Conservation (phyloP, 1,140 invertebrate species). For the Drosophila nannoptera region DNA sequence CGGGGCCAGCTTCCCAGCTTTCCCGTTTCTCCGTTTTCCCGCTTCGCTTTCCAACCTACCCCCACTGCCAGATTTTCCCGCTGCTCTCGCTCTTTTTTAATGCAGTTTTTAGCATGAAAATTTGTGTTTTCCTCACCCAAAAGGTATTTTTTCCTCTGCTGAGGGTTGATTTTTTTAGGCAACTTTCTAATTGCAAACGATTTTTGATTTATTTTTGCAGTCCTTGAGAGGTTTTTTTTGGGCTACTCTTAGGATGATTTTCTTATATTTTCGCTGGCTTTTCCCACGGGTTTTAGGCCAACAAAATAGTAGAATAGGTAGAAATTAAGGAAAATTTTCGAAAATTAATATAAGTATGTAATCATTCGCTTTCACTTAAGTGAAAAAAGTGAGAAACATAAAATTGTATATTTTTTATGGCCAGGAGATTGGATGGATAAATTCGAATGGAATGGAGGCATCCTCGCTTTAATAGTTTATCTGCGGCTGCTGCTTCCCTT, state of each 20-base stretch:
- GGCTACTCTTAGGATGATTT: conserved; percentile 24
- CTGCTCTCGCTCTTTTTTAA: conserved; percentile 50
- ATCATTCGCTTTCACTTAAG: too few relatives aligned
- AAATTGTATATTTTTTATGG: too few relatives aligned
- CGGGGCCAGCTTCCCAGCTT: conserved; percentile 26
- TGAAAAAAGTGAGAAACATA: too few relatives aligned
- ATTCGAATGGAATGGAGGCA: too few relatives aligned
- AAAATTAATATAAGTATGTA: not conserved
- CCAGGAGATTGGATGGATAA: too few relatives aligned
- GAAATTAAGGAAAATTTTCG: conserved; percentile 37
- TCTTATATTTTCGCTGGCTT: conserved; percentile 24
- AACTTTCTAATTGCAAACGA: conserved; percentile 64
- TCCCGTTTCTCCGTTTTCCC: conserved; percentile 13
- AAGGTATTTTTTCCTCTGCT: conserved; percentile 26
- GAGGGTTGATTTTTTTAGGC: conserved; percentile 26
- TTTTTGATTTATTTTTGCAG: conserved; percentile 53
- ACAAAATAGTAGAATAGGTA: conserved; percentile 11
- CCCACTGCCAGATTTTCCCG: conserved; percentile 34
- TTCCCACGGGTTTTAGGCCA: conserved; percentile 67
- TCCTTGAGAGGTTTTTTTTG: conserved; percentile 21
- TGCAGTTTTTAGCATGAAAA: conserved; percentile 74
- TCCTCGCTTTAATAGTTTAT: not conserved
- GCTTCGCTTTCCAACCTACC: conserved; percentile 24
- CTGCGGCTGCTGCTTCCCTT: too few relatives aligned
- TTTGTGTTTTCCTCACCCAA: conserved; percentile 20